Conservation (phyloP, 2,888 invertebrate genomes). For the Rotaria sp. region DNA sequence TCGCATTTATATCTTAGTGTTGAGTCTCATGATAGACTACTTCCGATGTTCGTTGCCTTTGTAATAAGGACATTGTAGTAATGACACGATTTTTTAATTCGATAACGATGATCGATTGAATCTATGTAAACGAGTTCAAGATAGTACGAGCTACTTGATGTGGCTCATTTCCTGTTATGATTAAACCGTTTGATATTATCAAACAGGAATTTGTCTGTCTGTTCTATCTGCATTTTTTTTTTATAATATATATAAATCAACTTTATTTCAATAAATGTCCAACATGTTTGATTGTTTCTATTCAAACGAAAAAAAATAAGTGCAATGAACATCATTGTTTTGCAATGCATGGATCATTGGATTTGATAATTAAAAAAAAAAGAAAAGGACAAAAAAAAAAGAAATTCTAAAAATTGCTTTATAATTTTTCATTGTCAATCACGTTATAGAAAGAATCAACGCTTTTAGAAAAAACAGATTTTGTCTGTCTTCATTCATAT, state of each 20-base stretch:
- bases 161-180: constrained; percentile 1
- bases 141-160: background rate
- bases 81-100: constrained; percentile 6
- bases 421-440: background rate
- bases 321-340: background rate
- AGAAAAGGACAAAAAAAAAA: background rate
- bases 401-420: background rate
- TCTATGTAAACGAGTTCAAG: background rate
- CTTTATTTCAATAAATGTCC: background rate
- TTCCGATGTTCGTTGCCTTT: background rate
- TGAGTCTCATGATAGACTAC: background rate
- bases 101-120: background rate
- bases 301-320: too few species aligned
- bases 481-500: background rate
- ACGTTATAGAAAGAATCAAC: background rate
- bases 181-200: background rate
- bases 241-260: background rate
- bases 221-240: background rate
- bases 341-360: background rate
- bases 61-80: background rate
- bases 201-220: background rate
- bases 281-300: background rate
- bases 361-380: background rate
- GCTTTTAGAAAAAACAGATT: background rate
- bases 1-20: background rate